phyloP scores from a whole-genome alignment of 2,888 invertebrate genomes.

The Trisateles emortualis region DNA sequence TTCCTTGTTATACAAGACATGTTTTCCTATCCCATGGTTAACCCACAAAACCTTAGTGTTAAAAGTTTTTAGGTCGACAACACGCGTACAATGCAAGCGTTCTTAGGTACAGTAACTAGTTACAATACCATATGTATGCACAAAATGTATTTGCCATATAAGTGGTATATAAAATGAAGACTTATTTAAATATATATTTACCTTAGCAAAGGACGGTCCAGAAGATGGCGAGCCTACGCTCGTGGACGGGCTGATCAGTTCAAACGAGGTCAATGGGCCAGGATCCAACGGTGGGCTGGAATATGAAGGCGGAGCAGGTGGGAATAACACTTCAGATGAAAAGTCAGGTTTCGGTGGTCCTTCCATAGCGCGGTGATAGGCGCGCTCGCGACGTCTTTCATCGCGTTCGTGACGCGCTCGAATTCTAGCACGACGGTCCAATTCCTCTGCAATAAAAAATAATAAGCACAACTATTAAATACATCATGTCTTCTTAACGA shows the following conservation, averaged over 20 bases:
- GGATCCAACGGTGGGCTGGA: constrained; percentile 53
- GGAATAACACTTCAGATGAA: constrained; percentile 80
- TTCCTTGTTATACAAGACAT: no score
- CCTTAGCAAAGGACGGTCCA: constrained; percentile 83
- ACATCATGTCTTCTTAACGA: no score
- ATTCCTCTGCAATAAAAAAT: constrained; percentile 87
- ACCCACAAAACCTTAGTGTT: no score
- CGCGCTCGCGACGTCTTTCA: constrained; percentile 92
- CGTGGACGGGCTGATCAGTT: constrained; percentile 47
- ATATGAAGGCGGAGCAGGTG: constrained; percentile 62
- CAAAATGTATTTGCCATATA: no score
- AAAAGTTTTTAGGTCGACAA: no score
- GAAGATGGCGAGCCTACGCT: constrained; percentile 60
- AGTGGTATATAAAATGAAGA: neutral
- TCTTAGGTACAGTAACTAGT: no score
- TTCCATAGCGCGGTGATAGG: constrained; percentile 91
- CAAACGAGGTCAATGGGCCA: constrained; percentile 39
- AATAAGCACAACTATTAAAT: neutral
- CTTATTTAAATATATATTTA: constrained; percentile 32
- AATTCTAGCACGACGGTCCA: constrained; percentile 89
- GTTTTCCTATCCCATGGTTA: no score
- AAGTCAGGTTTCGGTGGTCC: constrained; percentile 89
- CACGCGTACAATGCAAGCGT: no score
- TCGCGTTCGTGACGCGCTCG: constrained; percentile 91
- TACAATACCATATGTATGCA: no score